Base-by-base conservation (phyloP, 2,888 invertebrate species). In the Diloba caeruleocephala region DNA sequence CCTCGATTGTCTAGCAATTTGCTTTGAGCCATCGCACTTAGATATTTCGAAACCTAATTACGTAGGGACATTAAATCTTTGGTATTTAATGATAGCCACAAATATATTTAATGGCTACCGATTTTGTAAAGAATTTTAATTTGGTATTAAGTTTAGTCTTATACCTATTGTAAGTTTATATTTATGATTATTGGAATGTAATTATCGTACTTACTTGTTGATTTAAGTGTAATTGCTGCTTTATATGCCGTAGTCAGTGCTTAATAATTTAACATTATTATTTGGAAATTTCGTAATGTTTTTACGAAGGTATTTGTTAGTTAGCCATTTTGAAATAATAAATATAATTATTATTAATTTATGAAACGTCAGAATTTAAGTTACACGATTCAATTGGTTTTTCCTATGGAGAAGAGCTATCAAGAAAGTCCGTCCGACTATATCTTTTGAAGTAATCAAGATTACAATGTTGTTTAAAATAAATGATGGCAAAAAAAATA, bases 1-100 rank as follows among this genome's bases (percentile, higher is more conserved):
- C 71, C 60, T 71, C 68, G 73, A 73, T 69, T 76, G 78, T 73
- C 75, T 71, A 62, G 71, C 61, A 78, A 79, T 76, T 77, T 75
- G 56, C 65, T 62, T 52, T 41, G 32, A 37, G 36, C 34, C 46
- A 12, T 33, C 48, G 26, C 38, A 59, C 54, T 53, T 60, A 58
- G 51, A 36, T 52, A 48, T 74, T 77, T 66, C 70, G 57, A 53
- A 66, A 74, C 32, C 41, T 65, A 67, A 66, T 66, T 62, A 62
- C 54, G 31, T 46, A 45, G 9, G 46, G 45, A 49, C 57, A 60
- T 66, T 59, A 59, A 51, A 29, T 55, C 51, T 52, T 58, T 26
- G 42, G 59, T 57, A n/a, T n/a, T n/a, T n/a, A 61, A 71, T 59
- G 37, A 52, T 56, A 14, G 49, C 33, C 44, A 52, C 53, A 49